A percentile compares a stretch with the other conserved stretches of the same genome.
These are phyloP conservation scores for Chloromyia formosa DNA, from an alignment of 2,888 invertebrate species.

Conservation along the genomic window DNA sequence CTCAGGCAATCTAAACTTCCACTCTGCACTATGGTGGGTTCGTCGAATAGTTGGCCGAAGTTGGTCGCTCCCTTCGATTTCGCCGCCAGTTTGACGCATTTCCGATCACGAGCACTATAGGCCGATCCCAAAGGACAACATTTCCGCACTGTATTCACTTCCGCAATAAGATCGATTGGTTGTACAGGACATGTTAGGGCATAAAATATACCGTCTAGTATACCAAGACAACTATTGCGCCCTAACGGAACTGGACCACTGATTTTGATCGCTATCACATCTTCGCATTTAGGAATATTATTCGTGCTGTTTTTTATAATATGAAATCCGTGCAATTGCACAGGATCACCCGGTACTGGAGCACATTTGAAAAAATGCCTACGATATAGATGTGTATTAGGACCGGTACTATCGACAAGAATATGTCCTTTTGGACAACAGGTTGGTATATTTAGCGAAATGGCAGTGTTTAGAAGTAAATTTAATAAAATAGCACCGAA, in stretches of 20 bases:
- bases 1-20: constrained; percentile 55
- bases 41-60: constrained; percentile 52
- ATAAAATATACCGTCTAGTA: constrained; percentile 34
- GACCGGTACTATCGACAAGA: constrained; percentile 35
- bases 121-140: constrained; percentile 59
- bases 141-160: constrained; percentile 57
- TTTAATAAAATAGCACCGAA: not conserved
- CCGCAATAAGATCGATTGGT: not conserved
- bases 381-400: constrained; percentile 28
- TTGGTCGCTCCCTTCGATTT: not conserved
- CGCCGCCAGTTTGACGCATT: not conserved
- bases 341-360: not conserved
- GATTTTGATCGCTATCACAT: constrained; percentile 41
- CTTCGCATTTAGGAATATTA: constrained; percentile 45
- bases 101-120: constrained; percentile 52
- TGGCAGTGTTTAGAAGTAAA: not conserved
- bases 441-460: constrained; percentile 35
- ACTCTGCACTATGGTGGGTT: constrained; percentile 55
- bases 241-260: constrained; percentile 5
- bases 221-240: constrained; percentile 42
- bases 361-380: constrained; percentile 41
- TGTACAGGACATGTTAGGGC: constrained; percentile 41
- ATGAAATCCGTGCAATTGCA: constrained; percentile 13
- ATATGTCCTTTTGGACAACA: constrained; percentile 45
- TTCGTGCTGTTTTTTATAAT: constrained; percentile 24